Conservation (phyloP, 2,113 vertebrate species). For the Anseranas semipalmata region DNA sequence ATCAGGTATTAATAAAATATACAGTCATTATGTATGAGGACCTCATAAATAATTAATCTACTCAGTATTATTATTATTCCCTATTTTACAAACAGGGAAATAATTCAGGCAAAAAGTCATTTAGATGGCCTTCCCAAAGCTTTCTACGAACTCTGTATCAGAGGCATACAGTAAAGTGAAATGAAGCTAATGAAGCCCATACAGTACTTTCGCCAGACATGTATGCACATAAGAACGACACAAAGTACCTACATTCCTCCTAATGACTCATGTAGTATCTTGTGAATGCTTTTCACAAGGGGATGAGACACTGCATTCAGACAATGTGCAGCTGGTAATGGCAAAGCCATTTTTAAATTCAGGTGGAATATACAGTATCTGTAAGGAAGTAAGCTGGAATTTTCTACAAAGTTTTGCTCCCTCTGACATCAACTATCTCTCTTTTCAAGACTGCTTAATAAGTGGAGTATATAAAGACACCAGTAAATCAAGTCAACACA, state of each 20-base stretch:
- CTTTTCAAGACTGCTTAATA: not conserved
- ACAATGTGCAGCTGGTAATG: rapidly evolving
- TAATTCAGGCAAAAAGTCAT: not conserved
- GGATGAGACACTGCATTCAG: not conserved
- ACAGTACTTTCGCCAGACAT: not conserved
- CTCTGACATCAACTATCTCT: not conserved
- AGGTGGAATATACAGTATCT: not conserved
- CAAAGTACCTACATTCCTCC: not conserved
- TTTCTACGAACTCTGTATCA: not conserved
- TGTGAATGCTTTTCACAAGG: not conserved
- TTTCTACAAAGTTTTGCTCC: not conserved
- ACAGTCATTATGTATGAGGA: not conserved
- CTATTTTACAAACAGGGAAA: not conserved
- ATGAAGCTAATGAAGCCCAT: not conserved
- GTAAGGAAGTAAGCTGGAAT: not conserved
- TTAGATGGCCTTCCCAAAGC: not conserved
- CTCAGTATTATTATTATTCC: not conserved
- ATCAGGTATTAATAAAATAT: not conserved
- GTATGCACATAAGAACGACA: rapidly evolving
- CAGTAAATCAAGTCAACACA: not conserved
- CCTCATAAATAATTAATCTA: not conserved
- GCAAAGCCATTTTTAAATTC: not conserved
- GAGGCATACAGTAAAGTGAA: not conserved
- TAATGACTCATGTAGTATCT: not conserved
- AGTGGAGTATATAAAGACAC: not conserved